Base-by-base conservation (phyloP, 2,113 vertebrate species). In the Pluvialis apricaria region DNA sequence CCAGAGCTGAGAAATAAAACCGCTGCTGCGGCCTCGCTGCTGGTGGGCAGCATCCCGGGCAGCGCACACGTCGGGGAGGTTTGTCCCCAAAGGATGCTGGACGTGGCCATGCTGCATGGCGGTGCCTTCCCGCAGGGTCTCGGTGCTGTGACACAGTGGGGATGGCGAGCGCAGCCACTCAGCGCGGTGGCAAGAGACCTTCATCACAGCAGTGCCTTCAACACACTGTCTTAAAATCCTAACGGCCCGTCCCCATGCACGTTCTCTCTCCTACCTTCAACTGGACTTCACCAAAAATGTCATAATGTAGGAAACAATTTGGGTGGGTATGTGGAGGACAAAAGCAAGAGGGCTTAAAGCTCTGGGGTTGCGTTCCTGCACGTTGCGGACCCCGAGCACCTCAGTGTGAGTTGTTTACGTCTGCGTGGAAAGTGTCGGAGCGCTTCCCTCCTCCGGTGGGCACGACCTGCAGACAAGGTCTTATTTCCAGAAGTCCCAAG, bases 161-260 rank as follows among this genome's bases (percentile, higher is more conserved):
- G 90, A 58, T 28, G 14, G 49, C 4, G 18, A 89, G 86, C 4
- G 25, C 49, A 51, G 49, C 49, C 49, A 25, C 21, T 51, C 49
- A 24, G 24, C 49, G 24, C 49, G 49, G 49, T 51, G 49, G 49
- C 69, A 11, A 81, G 88, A 92, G 92, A 90, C 95, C 92, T 97
- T 97, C 95, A 94, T 64, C 96, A 95, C 91, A 92, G 95, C 96
- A 92, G 96, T 97, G 92, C 96, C 95, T 96, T 97, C 94, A 87
- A 97, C 96, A 82, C 96, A 45, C 91, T 94, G 94, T 97, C 94
- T 97, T 97, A 96, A 96, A 94, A 57, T 32, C 91, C 95, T 45
- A n/a, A 66, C 5, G 10, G 72, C 90, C 86, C 54, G 0, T 29
- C 61, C 73, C 71, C 71, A 3, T 3, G 0, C 32, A 3, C 13